Base-by-base conservation (phyloP, 2,113 vertebrate genomes). In the Siniperca knerii region DNA sequence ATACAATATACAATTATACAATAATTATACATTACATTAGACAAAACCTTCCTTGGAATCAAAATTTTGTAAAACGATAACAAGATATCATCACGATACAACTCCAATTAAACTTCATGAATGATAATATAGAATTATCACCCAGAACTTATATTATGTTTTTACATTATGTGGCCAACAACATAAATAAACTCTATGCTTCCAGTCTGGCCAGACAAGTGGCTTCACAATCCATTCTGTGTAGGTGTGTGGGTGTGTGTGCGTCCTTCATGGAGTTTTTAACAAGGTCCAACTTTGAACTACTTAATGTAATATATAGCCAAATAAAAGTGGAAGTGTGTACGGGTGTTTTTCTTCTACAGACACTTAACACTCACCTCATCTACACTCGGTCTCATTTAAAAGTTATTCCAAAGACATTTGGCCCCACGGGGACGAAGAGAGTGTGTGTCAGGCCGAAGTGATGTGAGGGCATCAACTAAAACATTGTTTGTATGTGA, bases 251-350 rank as follows among this genome's bases (percentile, higher is more conserved):
- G 21, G 13, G 40, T 25, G 40, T 15, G 25, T 55, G 70, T 81
- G 72, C 0, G 62, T 84, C 57, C 54, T 46, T 84, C 82, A 70
- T 48, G 10, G 18, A 10, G 23, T 7, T 62, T 92, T 92, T 90
- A 90, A 90, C 77, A 81, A 89, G 90, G 78, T 76, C 73, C 62
- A 79, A 77, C 84, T 84, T 81, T 88, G 69, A 87, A 83, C 79
- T 81, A 40, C 70, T 77, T 72, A 70, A 92, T 89, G 77, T 83
- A 90, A 93, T 83, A 9, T 64, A 65, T 44, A 88, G 84, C 61
- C 37, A 33, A 82, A 91, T 71, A 83, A 69, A 61, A 75, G 71
- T 35, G 48, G 52, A 71, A 75, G 65, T 83, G 77, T 65, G 21
- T 52, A 25, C 12, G 42, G 70, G 35, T 81, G 80, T 72, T 83